Evolutionary conservation across 2,113 vertebrate species (phyloP).

Genomic region (Synodontis membranacea): DNA sequence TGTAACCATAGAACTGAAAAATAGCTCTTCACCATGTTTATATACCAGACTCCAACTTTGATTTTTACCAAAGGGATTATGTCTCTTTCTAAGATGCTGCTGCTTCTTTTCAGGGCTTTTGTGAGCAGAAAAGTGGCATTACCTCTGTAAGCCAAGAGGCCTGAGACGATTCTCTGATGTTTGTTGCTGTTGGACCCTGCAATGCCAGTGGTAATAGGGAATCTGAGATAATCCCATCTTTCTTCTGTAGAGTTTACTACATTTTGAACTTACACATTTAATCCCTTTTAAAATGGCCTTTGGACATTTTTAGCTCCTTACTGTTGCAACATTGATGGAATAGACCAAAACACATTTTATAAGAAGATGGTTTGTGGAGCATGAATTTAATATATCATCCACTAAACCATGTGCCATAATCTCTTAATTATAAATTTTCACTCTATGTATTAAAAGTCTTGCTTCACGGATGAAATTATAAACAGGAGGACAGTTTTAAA

Average conservation of each 20-base stretch:
- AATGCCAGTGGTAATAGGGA: slow-evolving; percentile 45
- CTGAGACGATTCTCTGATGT: slow-evolving; percentile 46
- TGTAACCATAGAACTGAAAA: slow-evolving; percentile 42
- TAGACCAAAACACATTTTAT: slow-evolving; percentile 42
- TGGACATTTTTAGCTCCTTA: slow-evolving; percentile 55
- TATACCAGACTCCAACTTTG: slow-evolving; percentile 44
- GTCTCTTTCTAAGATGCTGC: slow-evolving; percentile 48
- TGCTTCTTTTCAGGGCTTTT: slow-evolving; percentile 48
- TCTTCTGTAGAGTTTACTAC: slow-evolving; percentile 50
- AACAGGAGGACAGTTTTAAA: slow-evolving; percentile 25
- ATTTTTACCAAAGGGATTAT: slow-evolving; percentile 49
- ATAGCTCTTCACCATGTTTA: slow-evolving; percentile 29
- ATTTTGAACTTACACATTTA: slow-evolving; percentile 56
- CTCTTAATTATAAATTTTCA: slow-evolving; percentile 45
- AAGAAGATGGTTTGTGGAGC: slow-evolving; percentile 40
- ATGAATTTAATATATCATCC: slow-evolving; percentile 52
- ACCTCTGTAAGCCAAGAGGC: slow-evolving; percentile 46
- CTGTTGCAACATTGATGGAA: slow-evolving; percentile 38
- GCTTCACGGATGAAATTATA: slow-evolving; percentile 39
- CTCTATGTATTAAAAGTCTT: slow-evolving; percentile 41
- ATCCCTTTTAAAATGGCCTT: slow-evolving; percentile 55
- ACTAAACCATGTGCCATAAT: slow-evolving; percentile 43
- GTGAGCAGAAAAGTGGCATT: slow-evolving; percentile 47
- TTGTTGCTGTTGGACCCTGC: slow-evolving; percentile 54
- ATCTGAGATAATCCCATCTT: slow-evolving; percentile 50